Evolutionary conservation across 2,797 vertebrate genomes (phyloP).

Genomic region (Clarias pachynema): DNA sequence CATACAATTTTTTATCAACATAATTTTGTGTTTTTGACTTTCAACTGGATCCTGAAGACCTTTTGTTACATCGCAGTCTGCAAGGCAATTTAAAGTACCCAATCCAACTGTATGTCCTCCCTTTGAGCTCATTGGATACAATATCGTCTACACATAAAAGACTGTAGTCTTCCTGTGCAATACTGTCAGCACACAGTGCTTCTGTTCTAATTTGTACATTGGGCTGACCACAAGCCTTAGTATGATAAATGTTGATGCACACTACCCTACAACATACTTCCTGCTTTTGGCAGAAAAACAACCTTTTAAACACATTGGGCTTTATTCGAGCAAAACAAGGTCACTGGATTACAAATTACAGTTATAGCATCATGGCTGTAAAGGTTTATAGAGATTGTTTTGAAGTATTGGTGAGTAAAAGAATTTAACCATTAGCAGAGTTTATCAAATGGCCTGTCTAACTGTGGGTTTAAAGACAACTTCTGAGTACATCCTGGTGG

Average conservation of each 20-base stretch:
- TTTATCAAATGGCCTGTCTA: not conserved
- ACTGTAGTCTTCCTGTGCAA: too few species aligned
- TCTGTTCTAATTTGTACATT: not conserved
- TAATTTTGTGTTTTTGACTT: not conserved
- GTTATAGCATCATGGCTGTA: not conserved
- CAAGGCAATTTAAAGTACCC: not conserved
- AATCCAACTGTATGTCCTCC: not conserved
- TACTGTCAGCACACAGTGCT: not conserved
- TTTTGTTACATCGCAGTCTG: not conserved
- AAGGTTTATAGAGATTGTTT: not conserved
- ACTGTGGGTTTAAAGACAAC: not conserved
- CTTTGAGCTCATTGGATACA: not conserved
- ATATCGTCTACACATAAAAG: not conserved
- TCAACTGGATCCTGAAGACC: not conserved
- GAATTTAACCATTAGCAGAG: not conserved
- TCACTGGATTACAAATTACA: not conserved
- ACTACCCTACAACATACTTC: not conserved
- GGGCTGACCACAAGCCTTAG: conserved; percentile 1
- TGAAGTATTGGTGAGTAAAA: not conserved
- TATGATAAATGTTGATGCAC: not conserved
- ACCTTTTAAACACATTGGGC: not conserved
- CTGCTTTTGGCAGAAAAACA: not conserved
- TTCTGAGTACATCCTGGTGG: not conserved
- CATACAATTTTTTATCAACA: not conserved
- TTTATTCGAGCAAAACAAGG: not conserved